Evolutionary conservation across 2,113 vertebrate species (phyloP), one percentile per base, ranked within the genome.

Genomic region (Piaya cayana): DNA sequence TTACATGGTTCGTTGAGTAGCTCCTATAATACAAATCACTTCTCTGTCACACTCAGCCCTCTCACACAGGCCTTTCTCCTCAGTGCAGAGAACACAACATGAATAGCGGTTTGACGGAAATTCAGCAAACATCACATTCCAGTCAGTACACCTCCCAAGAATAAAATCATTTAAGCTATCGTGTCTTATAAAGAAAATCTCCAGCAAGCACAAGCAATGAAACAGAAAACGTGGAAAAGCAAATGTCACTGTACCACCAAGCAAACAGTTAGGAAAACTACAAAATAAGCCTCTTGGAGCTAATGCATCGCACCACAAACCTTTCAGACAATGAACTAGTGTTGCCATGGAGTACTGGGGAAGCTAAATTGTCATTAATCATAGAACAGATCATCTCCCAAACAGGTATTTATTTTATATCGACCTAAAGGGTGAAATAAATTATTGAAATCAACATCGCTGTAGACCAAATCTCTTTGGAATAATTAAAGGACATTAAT

Each of bases 1-100:
- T 98, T 93, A 98, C 97, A 97, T 88, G 98, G 97, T 96, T 98
- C 97, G 26, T 98, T 98, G 98, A 86, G 94, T 97, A 97, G 95
- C 97, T 97, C 56, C 96, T 95, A 15, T 79, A 91, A 96, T 88
- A 98, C 97, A 97, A 98, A 98, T 98, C 97, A 97, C 94, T 90
- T 60, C 91, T 65, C 82, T 1, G 2, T 89, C 96, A 82, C 90
- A 69, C 55, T 88, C 49, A 3, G 62, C 91, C 82, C 62, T 74
- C 94, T 92, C 91, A 53, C 8, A 11, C 64, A 47, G 87, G 87
- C 92, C 90, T 95, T 76, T 49, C 92, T 91, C 93, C 75, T 82
- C 95, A 74, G 95, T 79, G 87, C 92, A 53, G 53, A 78, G 93
- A 92, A 96, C 84, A 86, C 93, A 95, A 93, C 95, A 9, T 79